Base-by-base conservation (phyloP, 2,797 vertebrate genomes). In the Pantherophis alleghaniensis region DNA sequence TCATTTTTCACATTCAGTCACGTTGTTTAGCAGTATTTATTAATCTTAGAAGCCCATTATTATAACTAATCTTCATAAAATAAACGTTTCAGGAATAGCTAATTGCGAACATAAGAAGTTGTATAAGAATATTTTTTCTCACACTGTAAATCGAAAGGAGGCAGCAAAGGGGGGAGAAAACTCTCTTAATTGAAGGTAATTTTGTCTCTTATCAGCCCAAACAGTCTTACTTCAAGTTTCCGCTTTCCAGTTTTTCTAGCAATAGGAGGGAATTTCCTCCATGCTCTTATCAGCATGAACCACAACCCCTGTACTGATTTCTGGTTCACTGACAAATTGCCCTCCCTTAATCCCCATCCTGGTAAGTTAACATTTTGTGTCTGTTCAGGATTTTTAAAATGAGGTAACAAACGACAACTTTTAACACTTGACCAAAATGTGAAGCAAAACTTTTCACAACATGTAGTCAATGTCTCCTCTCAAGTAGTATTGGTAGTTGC, bases 211-310 rank as follows among this genome's bases (percentile, higher is more conserved):
- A 98, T 97, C 97, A 96, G 96, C 96, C 97, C 96, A 94, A 95
- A 86, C 92, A 97, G 96, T 96, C 94, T 97, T 95, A 96, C 95
- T 97, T 95, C 92, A 93, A 47, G 94, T 98, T 98, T 98, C 98
- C 97, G 96, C 94, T 96, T 96, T 94, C 89, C 96, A 96, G 96
- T 97, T 98, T 96, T 96, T 94, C 88, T 95, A 97, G 95, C 94
- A 95, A 96, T 97, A 96, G 98, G 98, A 97, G 96, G 97, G 97
- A 98, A 98, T 98, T 98, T 98, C 98, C 98, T 97, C 90, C 95
- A 94, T 88, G 61, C 91, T 87, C 96, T 98, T 98, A 98, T 98
- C 98, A 98, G 96, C 94, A 95, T 96, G 95, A 98, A 96, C 95
- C 98, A 98, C 97, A 98, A 97, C 96, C 94, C 92, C 91, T 93